These are phyloP conservation scores for Drosophila obscura DNA, from an alignment of 1,140 invertebrate genomes.

Conservation along the genomic window DNA sequence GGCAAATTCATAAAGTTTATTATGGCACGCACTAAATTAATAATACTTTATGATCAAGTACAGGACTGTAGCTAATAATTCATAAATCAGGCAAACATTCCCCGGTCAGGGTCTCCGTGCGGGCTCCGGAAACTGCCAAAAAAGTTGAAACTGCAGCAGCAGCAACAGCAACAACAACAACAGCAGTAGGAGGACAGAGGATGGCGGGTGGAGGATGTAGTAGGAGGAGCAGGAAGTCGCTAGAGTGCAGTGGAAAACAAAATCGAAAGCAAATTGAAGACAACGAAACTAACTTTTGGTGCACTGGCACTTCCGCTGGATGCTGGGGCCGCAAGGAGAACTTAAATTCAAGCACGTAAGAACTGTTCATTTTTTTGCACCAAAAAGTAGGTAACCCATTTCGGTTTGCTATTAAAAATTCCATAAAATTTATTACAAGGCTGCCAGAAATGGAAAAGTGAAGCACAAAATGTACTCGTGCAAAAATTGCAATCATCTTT, in stretches of 20 bases:
- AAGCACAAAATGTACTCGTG: conserved; percentile 37
- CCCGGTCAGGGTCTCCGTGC: background rate
- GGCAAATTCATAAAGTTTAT: conserved; percentile 51
- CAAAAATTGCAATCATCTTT: conserved; percentile 50
- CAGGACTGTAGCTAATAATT: conserved; percentile 56
- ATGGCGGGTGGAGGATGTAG: background rate
- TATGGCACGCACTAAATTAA: conserved; percentile 66
- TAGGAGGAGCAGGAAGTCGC: conserved; percentile 42
- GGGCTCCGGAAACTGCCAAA: conserved; percentile 57
- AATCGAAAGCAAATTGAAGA: conserved; percentile 81
- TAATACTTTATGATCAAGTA: conserved; percentile 52
- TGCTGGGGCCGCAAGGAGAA: conserved; percentile 28
- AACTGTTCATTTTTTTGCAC: conserved; percentile 37
- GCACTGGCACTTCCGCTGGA: conserved; percentile 48
- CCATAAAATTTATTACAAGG: conserved; percentile 70
- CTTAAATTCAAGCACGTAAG: conserved; percentile 75
- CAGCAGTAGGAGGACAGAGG: conserved; percentile 1
- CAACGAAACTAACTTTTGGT: conserved; percentile 62
- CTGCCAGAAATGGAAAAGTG: conserved; percentile 2
- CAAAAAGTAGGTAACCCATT: conserved; percentile 58
- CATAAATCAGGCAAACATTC: conserved; percentile 65
- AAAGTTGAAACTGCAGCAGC: conserved; percentile 51
- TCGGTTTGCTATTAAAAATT: conserved; percentile 72
- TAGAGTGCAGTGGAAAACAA: conserved; percentile 56
- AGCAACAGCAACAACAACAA: conserved; percentile 1